Base-by-base conservation (phyloP, 2,888 invertebrate genomes). In the Blastobasis adustella region DNA sequence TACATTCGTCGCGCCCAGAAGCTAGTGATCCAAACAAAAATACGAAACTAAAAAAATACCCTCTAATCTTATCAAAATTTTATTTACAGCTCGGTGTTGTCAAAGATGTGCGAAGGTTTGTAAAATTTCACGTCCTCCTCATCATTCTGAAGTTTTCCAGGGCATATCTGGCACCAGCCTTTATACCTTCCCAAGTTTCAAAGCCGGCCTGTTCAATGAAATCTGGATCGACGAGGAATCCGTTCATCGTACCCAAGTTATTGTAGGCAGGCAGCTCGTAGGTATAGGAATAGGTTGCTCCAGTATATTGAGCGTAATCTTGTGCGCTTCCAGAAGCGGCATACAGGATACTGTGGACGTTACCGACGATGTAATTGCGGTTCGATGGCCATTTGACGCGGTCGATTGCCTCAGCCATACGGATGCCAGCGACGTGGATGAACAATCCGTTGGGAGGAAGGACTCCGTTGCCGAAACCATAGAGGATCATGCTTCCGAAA, bases 401-500 rank as follows among this genome's bases (percentile, higher is more conserved):
- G 45, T 82, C 81, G 36, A 90, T 90, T 9, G 86, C 78, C 50
- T 78, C 69, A 1, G 84, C 84, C 71, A 87, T 86, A 44, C 66
- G 58, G 0, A 83, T 75, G 5, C 76, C 90, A 1, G 82, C 66
- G 0, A 66, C 46, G 40, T 86, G 73, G 0, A 91, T 59, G n/a
- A 71, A 67, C 0, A 83, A 65, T 37, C 76, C 84, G 57, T 91
- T 90, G 0, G 81, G 76, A 9, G 90, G 91, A 53, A 90, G 66
- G 1, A 75, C 74, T 44, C 79, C 78, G 10, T 67, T 69, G 0
- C 82, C 85, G 40, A 63, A 85, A 0, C 79, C 84, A 42, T 63
- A 86, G 0, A 86, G 65, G 39, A 94, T 72, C 71, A 90, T 91
- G 60, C 91, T 90, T 37, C 95, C 95, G 65, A 91, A 95, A 10